Evolutionary conservation across 2,113 vertebrate genomes (phyloP).

Genomic region (rat (Rattus norvegicus)): DNA sequence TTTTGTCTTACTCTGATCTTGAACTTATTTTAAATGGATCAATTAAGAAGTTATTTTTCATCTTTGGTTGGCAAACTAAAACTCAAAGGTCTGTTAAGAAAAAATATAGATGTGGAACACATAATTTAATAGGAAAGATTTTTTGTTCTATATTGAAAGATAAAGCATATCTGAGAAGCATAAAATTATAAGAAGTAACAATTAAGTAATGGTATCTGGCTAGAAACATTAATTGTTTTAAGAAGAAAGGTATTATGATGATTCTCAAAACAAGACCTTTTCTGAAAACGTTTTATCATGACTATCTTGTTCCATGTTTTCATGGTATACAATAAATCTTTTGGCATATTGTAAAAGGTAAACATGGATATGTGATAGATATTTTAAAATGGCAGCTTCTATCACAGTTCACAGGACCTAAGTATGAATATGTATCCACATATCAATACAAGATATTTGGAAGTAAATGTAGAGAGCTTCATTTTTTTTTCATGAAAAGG

Average conservation of each 20-base stretch:
- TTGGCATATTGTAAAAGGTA: background rate
- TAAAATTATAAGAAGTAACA: background rate
- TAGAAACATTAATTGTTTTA: background rate
- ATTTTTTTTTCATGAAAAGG: background rate
- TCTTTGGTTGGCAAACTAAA: background rate
- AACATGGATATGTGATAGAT: background rate
- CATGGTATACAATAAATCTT: background rate
- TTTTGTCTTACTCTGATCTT: background rate
- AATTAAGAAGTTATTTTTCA: background rate
- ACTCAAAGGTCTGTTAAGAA: background rate
- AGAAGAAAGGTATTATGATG: background rate
- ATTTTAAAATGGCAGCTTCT: background rate
- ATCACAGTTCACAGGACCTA: background rate
- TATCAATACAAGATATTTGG: background rate
- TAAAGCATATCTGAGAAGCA: background rate
- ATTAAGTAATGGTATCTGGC: background rate
- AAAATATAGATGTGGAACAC: background rate
- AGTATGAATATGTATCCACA: background rate
- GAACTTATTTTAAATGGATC: background rate
- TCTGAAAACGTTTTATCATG: background rate
- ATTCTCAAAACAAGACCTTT: background rate
- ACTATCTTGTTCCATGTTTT: background rate
- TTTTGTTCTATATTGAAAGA: background rate
- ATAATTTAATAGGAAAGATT: background rate
- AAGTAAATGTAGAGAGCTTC: background rate